Evolutionary conservation across 1,140 invertebrate genomes (phyloP).

Genomic region (Adoxophyes honmai): DNA sequence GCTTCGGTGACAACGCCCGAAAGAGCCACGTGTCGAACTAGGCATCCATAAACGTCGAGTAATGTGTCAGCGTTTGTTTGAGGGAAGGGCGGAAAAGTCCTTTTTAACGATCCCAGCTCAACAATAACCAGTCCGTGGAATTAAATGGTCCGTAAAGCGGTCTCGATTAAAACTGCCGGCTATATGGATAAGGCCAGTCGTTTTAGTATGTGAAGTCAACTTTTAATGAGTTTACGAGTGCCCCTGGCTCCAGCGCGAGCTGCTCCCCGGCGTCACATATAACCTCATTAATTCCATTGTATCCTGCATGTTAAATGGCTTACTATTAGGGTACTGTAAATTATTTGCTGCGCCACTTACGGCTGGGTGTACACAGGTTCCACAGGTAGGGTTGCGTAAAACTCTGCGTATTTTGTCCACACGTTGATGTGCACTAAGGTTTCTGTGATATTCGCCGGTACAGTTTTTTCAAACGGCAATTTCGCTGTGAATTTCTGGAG

Average conservation of each 20-base stretch:
- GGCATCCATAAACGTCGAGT: too few species aligned
- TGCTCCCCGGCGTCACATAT: slow-evolving; percentile 7
- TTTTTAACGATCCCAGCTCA: slow-evolving; percentile 57
- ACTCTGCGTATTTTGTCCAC: too few species aligned
- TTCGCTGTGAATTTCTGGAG: too few species aligned
- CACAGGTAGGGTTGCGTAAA: too few species aligned
- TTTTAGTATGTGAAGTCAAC: slow-evolving; percentile 50
- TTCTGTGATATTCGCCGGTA: too few species aligned
- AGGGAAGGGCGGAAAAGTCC: slow-evolving; percentile 21
- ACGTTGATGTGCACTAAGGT: too few species aligned
- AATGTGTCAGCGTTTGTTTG: too few species aligned
- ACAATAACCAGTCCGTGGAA: slow-evolving; percentile 53
- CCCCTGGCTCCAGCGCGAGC: slow-evolving; percentile 19
- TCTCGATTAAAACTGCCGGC: slow-evolving; percentile 60
- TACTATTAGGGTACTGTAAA: background rate
- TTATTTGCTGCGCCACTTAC: slow-evolving; percentile 5
- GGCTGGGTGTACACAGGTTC: too few species aligned
- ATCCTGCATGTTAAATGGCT: slow-evolving; percentile 13
- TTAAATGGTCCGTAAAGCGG: slow-evolving; percentile 56
- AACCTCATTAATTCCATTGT: slow-evolving; percentile 20
- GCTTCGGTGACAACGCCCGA: too few species aligned
- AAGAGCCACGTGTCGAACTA: too few species aligned
- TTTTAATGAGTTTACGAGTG: slow-evolving; percentile 66
- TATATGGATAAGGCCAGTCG: slow-evolving; percentile 50
- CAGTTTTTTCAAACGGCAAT: too few species aligned